Base-by-base conservation (phyloP, 2,888 invertebrate genomes). In the Pardosa pseudoannulata region DNA sequence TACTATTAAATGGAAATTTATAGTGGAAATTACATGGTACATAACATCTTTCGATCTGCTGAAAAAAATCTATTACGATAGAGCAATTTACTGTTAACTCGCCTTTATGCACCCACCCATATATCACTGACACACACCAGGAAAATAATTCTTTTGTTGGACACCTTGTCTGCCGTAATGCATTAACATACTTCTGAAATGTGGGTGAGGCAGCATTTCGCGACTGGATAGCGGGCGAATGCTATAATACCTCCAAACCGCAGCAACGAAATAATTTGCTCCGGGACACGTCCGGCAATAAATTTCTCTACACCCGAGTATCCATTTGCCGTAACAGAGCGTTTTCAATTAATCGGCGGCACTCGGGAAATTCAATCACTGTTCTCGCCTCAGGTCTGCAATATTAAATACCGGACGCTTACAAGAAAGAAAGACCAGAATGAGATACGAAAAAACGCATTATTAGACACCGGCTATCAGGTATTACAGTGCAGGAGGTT, bases 321-420 rank as follows among this genome's bases (percentile, higher is more conserved):
- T 23, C 3, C 56, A 6, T 3, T 56, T 23, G 6, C 56, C 5
- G 19, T 23, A 7, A 46, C 23, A 56, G 7, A 56, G 23, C 11
- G 11, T 56, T 56, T 56, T 56, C 56, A 56, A 56, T 56, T 56
- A 56, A 56, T 56, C 56, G 5, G 23, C 1, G 23, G 56, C 56
- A 56, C 23, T 3, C 23, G 7, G 56, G 19, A 23, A 16, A 56
- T 56, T 56, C 56, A 23, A 56, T 56, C 56, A 56, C 3, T 2
- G 3, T 23, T 19, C 3, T 23, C 19, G 56, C 56, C 56, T 23
- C 23, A 16, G 23, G 56, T 2, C 56, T 46, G 9, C 13, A 46
- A 2, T n/a, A 46, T 46, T 46, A 46, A 46, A 46, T 46, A 46
- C 6, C 6, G 9, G 13, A 16, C 41, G 16, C 41, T 23, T 23